These are phyloP conservation scores for Nematopogon swammerdamellus DNA, from an alignment of 2,888 invertebrate species.

Conservation along the genomic window DNA sequence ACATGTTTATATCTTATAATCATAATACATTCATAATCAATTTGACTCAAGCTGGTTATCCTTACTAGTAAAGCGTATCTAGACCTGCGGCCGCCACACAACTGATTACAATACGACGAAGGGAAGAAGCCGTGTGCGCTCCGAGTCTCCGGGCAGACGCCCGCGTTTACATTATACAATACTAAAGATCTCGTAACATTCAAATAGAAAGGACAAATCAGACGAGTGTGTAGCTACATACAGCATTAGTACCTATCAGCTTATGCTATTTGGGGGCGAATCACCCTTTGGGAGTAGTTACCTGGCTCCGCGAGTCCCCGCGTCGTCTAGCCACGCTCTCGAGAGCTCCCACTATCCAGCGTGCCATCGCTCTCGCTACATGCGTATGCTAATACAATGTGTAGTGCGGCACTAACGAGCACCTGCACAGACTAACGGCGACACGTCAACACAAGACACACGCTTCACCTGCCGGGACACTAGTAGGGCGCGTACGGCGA, in stretches of 20 bases:
- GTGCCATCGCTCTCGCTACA: neutral
- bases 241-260: no score
- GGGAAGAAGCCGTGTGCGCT: neutral
- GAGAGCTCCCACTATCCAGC: neutral
- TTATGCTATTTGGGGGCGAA: no score
- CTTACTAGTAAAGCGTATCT: neutral
- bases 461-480: no score
- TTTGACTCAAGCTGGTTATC: conserved; percentile 19
- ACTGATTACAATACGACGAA: neutral
- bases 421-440: no score
- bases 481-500: no score
- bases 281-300: neutral
- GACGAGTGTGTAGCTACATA: no score
- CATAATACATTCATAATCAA: conserved; percentile 53
- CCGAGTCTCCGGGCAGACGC: no score
- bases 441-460: no score
- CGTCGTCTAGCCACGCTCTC: neutral
- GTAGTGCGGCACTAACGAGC: no score
- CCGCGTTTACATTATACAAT: neutral
- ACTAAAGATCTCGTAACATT: neutral
- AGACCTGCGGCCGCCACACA: neutral
- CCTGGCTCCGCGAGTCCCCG: neutral
- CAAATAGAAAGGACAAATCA: neutral
- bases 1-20: conserved; percentile 53
- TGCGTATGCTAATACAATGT: no score